Percentiles rank a stretch among this genome's conserved stretches.
Conservation (phyloP, 2,113 vertebrate genomes). For the Hemicordylus capensis region DNA sequence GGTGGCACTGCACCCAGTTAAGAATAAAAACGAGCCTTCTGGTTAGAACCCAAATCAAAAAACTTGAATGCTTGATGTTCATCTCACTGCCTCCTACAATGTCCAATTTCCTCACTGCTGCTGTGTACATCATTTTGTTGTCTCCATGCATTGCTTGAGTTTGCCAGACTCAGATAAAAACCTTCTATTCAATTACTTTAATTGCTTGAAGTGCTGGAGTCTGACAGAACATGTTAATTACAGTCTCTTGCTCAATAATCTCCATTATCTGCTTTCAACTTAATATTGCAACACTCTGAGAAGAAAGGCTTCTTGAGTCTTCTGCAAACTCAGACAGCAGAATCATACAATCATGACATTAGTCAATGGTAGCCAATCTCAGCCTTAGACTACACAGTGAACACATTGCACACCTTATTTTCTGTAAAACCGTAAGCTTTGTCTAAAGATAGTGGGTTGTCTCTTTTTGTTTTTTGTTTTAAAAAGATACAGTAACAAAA, state of each 20-base stretch:
- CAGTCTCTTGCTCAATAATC: constrained; percentile 34
- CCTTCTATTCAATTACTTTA: constrained; percentile 34
- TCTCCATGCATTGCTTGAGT: background rate
- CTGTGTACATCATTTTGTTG: background rate
- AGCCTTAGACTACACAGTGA: background rate
- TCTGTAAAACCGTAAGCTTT: background rate
- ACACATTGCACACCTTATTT: background rate
- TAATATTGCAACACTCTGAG: constrained; percentile 7
- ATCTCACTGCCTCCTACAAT: background rate
- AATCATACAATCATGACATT: background rate
- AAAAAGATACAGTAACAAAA: background rate
- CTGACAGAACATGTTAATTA: constrained; percentile 41
- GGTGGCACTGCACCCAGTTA: background rate
- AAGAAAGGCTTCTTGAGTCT: background rate
- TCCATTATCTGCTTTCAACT: constrained; percentile 31
- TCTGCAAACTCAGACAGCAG: constrained; percentile 14
- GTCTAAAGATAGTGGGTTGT: background rate
- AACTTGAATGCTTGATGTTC: background rate
- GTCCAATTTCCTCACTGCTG: constrained; percentile 10
- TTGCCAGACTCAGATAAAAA: constrained; percentile 19
- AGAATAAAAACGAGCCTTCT: background rate
- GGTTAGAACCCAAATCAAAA: background rate
- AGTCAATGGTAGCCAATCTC: background rate
- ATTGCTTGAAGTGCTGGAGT: constrained; percentile 33
- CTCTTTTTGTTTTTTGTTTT: background rate